A percentile compares a stretch with the other conserved stretches of the same genome.
phyloP scores from a whole-genome alignment of 37 sponge, comb jelly and placozoan genomes.

The Dysidea cf. avara region DNA sequence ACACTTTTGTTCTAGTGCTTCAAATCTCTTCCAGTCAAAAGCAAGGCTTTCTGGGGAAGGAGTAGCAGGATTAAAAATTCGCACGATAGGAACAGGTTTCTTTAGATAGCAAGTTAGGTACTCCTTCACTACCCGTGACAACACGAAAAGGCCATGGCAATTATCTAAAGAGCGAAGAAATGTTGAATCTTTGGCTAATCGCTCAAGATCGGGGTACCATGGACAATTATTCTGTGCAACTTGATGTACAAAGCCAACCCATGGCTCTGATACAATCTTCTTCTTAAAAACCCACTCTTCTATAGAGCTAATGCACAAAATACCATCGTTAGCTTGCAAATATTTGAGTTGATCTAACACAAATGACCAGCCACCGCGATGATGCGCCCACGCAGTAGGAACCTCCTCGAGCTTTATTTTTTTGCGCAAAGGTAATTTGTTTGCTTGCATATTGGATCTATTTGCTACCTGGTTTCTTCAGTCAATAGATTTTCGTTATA shows the following conservation, averaged over 20 bases:
- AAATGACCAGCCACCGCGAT: constrained; percentile 64
- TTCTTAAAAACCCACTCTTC: constrained; percentile 25
- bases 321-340: constrained; percentile 37
- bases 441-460: too few relatives aligned
- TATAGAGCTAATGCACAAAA: constrained; percentile 35
- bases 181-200: constrained; percentile 14
- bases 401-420: constrained; percentile 39
- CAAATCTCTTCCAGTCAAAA: constrained; percentile 39
- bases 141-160: constrained; percentile 50
- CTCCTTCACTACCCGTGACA: constrained; percentile 33
- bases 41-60: constrained; percentile 23
- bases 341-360: constrained; percentile 18
- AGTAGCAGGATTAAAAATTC: constrained; percentile 38
- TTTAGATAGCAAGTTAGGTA: constrained; percentile 22
- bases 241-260: constrained; percentile 66
- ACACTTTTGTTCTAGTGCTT: too few relatives aligned
- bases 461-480: too few relatives aligned
- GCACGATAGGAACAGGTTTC: constrained; percentile 17
- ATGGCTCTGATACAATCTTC: constrained; percentile 26
- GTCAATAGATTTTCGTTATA: too few relatives aligned
- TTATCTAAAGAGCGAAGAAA: constrained; percentile 29
- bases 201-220: constrained; percentile 42
- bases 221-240: constrained; percentile 34
- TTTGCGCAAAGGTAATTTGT: too few relatives aligned
- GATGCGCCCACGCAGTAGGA: constrained; percentile 38